These are phyloP conservation scores for Campylomormyrus numenius DNA, from an alignment of 2,113 vertebrate genomes.

Conservation along the genomic window DNA sequence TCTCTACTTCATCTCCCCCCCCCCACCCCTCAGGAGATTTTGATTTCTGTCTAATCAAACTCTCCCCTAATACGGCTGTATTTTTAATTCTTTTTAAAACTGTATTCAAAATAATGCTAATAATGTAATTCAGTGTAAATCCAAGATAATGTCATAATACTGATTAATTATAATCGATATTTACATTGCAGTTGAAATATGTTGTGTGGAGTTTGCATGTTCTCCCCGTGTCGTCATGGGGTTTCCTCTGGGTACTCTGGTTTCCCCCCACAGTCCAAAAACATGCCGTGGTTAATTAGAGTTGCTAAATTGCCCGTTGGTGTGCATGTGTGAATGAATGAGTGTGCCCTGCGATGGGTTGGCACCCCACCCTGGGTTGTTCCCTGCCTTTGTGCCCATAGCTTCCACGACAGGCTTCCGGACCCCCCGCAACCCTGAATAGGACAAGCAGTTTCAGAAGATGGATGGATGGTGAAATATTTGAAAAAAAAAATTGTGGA, in stretches of 20 bases:
- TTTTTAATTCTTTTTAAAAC: not conserved
- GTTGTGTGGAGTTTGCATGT: not conserved
- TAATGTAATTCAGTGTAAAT: not conserved
- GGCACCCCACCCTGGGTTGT: not conserved
- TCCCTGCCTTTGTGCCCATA: not conserved
- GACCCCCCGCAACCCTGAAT: not conserved
- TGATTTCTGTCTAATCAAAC: not conserved
- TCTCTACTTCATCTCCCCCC: not conserved
- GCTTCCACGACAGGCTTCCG: not conserved
- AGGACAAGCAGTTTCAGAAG: not conserved
- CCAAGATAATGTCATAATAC: not conserved
- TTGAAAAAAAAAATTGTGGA: not conserved
- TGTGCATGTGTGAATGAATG: not conserved
- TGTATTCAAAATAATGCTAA: not conserved
- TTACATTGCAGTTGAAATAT: not conserved
- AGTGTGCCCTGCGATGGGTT: not conserved
- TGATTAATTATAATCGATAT: not conserved
- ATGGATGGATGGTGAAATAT: not conserved
- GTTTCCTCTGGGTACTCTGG: not conserved
- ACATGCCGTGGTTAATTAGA: too few relatives aligned
- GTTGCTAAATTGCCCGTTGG: not conserved
- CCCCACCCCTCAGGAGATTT: not conserved
- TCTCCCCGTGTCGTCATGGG: not conserved
- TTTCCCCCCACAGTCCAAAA: not conserved
- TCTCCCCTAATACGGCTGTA: not conserved